Conservation (phyloP, 2,113 vertebrate genomes). For the Peromyscus leucopus region DNA sequence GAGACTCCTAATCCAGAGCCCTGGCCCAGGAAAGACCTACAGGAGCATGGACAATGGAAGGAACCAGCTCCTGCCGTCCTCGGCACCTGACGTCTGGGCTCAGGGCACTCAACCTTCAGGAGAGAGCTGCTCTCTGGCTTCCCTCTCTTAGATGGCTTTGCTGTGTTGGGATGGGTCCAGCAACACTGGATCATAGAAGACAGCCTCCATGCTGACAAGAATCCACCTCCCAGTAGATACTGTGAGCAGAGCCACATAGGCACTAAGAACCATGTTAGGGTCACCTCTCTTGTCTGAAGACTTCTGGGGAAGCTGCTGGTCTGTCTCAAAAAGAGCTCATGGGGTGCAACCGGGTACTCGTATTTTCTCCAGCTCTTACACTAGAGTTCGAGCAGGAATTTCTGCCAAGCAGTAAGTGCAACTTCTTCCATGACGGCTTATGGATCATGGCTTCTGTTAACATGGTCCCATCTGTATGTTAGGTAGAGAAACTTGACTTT, state of each 20-base stretch:
- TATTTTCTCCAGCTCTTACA: background rate
- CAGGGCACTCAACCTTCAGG: background rate
- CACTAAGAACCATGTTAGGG: background rate
- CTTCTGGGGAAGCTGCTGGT: background rate
- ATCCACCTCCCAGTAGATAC: background rate
- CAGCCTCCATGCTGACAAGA: background rate
- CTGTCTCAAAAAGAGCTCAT: no score
- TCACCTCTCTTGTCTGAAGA: background rate
- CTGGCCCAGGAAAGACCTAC: fast-evolving
- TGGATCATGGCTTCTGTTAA: background rate
- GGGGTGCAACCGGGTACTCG: background rate
- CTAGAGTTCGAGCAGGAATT: background rate
- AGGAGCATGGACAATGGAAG: fast-evolving
- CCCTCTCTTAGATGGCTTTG: background rate
- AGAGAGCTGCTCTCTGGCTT: background rate
- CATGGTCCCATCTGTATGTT: background rate
- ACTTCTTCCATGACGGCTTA: background rate
- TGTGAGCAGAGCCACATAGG: fast-evolving
- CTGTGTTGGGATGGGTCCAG: background rate
- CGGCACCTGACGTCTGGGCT: background rate
- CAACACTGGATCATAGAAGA: background rate
- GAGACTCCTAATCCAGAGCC: no score
- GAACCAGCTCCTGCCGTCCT: fast-evolving
- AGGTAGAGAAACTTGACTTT: background rate
- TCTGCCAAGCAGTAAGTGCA: background rate